phyloP scores from a whole-genome alignment of 2,797 vertebrate species.

The Megaceryle alcyon region DNA sequence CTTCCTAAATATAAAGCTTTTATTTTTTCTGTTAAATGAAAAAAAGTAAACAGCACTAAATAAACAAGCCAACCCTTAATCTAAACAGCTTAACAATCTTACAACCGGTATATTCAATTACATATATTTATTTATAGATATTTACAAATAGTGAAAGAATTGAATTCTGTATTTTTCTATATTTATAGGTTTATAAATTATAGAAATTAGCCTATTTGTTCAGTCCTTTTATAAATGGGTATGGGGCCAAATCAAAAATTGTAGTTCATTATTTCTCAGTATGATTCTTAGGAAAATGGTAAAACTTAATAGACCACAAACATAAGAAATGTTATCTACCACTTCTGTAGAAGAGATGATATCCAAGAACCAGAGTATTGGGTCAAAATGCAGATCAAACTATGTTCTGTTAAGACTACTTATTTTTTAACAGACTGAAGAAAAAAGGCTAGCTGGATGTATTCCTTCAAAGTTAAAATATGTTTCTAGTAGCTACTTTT shows the following conservation, averaged over 20 bases:
- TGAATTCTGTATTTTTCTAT: neutral
- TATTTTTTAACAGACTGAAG: neutral
- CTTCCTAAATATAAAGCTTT: neutral
- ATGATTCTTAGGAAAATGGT: neutral
- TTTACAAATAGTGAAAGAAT: neutral
- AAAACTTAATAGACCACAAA: neutral
- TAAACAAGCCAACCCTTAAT: fast-evolving
- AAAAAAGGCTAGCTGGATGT: neutral
- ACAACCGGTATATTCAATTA: fast-evolving
- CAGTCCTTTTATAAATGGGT: neutral
- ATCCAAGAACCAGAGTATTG: neutral
- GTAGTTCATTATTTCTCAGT: neutral
- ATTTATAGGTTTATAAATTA: neutral
- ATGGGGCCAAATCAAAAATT: neutral
- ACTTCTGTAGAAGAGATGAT: neutral
- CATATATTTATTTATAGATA: neutral
- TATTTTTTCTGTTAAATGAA: neutral
- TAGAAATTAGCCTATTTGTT: neutral
- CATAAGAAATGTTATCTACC: neutral
- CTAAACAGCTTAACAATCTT: neutral
- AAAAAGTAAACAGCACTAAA: neutral
- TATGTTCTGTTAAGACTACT: neutral
- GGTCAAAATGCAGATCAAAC: neutral
- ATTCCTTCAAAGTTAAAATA: neutral
- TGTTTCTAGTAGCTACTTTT: neutral